A percentile compares a stretch with the other conserved stretches of the same genome.
Conservation (phyloP, 2,888 invertebrate genomes). For the Leucozona laternaria region DNA sequence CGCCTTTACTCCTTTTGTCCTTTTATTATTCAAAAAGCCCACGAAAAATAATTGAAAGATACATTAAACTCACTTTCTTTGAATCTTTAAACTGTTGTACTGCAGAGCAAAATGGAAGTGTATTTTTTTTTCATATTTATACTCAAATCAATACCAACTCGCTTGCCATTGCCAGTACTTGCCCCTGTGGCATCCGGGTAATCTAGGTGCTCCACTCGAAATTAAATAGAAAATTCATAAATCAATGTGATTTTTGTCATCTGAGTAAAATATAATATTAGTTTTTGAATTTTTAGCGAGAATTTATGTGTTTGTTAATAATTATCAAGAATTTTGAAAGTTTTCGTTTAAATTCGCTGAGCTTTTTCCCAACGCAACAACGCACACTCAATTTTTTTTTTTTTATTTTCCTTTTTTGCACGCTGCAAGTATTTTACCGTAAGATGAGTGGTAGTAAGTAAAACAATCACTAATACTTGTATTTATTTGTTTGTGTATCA, state of each 20-base stretch:
- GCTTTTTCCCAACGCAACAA: slow-evolving; percentile 39
- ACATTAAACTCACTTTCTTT: too few relatives aligned
- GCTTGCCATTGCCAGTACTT: too few relatives aligned
- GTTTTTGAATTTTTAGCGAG: slow-evolving; percentile 17
- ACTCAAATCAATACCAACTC: too few relatives aligned
- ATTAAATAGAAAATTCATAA: background rate
- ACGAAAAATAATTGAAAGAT: too few relatives aligned
- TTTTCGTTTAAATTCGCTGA: slow-evolving; percentile 36
- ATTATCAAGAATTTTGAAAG: slow-evolving; percentile 2
- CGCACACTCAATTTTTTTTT: slow-evolving; percentile 52
- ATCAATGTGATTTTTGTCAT: slow-evolving; percentile 1
- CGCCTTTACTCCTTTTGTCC: too few relatives aligned
- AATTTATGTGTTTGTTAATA: slow-evolving; percentile 5
- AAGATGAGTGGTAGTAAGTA: slow-evolving; percentile 74
- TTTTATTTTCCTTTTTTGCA: slow-evolving; percentile 76
- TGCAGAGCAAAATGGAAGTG: too few relatives aligned
- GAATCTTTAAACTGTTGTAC: too few relatives aligned
- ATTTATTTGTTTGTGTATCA: background rate
- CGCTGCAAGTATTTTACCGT: slow-evolving; percentile 76
- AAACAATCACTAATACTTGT: slow-evolving; percentile 17
- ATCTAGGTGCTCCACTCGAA: background rate
- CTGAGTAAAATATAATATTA: background rate
- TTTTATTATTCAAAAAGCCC: too few relatives aligned
- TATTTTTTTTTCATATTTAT: too few relatives aligned
- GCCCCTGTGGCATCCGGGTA: too few relatives aligned